These are phyloP conservation scores for Drosophila sucinea DNA, from an alignment of 1,140 invertebrate genomes.

Conservation along the genomic window DNA sequence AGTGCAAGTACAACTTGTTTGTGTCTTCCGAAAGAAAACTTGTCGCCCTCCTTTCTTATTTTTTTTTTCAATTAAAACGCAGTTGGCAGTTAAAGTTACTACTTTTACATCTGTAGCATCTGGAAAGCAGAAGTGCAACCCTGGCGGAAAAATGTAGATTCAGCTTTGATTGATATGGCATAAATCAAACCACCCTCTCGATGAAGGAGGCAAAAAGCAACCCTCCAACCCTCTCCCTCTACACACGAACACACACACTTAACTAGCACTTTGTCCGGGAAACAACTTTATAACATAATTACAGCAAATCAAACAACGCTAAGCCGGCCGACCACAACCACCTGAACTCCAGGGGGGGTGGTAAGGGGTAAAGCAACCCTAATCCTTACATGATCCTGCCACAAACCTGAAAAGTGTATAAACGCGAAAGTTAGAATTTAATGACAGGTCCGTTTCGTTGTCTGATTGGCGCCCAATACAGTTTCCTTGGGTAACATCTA, in stretches of 20 bases:
- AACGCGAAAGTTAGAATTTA: neutral
- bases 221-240: constrained; percentile 19
- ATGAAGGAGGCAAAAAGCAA: constrained; percentile 2
- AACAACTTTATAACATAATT: constrained; percentile 77
- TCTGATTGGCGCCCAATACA: neutral
- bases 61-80: constrained; percentile 7
- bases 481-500: too few species aligned
- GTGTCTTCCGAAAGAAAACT: constrained; percentile 17
- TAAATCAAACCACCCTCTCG: constrained; percentile 41
- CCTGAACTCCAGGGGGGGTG: constrained; percentile 15
- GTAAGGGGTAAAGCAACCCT: constrained; percentile 1
- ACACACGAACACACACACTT: constrained; percentile 39
- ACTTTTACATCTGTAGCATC: neutral
- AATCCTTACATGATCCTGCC: constrained; percentile 7
- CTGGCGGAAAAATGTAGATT: neutral
- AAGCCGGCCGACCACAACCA: constrained; percentile 30
- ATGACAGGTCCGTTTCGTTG: neutral
- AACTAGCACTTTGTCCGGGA: constrained; percentile 61
- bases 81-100: constrained; percentile 9
- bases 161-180: constrained; percentile 50
- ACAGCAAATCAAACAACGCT: constrained; percentile 74
- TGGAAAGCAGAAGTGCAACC: neutral
- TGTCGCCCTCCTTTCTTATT: neutral
- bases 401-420: constrained; percentile 2
- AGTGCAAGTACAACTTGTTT: constrained; percentile 45